Conservation (phyloP, 2,113 vertebrate genomes). For the Labrus mixtus region DNA sequence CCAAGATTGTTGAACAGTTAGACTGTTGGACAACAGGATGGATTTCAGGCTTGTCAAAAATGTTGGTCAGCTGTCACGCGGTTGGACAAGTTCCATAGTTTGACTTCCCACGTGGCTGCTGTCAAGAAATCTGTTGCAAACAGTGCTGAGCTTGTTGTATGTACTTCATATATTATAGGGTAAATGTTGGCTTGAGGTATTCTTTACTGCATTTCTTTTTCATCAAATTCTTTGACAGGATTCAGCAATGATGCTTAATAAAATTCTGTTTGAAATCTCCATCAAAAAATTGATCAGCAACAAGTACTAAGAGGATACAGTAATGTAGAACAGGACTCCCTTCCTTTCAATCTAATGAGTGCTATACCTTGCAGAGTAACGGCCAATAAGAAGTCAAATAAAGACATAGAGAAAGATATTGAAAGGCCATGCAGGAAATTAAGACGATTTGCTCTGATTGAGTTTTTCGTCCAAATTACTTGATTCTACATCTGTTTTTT, state of each 20-base stretch:
- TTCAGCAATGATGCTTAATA: too few species aligned
- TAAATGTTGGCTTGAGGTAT: too few species aligned
- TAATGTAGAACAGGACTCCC: too few species aligned
- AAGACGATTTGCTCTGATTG: not conserved
- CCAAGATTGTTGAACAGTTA: not conserved
- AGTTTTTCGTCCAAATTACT: conserved; percentile 1
- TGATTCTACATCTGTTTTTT: not conserved
- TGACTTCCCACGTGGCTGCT: not conserved
- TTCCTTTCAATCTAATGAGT: too few species aligned
- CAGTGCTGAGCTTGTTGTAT: not conserved
- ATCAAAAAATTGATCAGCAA: not conserved
- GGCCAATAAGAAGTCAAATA: not conserved
- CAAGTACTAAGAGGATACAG: not conserved
- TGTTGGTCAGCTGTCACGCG: not conserved
- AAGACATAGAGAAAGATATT: not conserved
- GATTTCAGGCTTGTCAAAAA: not conserved
- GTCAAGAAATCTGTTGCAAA: not conserved
- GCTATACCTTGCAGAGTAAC: not conserved
- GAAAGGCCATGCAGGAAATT: conserved; percentile 27
- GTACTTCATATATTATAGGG: not conserved
- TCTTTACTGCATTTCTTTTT: too few species aligned
- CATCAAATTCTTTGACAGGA: too few species aligned
- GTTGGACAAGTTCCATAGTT: not conserved
- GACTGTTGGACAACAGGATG: not conserved
- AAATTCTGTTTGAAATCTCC: too few species aligned